Conservation (phyloP, 2,888 invertebrate genomes). For the Dastarcus helophoroides region DNA sequence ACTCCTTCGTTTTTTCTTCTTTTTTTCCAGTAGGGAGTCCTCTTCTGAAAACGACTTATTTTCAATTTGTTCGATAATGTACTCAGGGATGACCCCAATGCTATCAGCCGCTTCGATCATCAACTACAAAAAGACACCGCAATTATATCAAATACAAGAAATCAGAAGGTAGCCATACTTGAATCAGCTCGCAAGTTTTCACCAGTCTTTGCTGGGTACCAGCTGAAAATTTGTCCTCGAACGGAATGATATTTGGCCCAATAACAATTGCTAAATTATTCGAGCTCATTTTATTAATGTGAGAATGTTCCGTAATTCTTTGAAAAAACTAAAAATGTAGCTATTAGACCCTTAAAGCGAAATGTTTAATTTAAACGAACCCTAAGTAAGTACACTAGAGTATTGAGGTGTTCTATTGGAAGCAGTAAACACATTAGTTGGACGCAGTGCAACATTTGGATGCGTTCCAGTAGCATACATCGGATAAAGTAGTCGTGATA, state of each 20-base stretch:
- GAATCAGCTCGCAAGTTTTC: slow-evolving; percentile 58
- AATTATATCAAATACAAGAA: slow-evolving; percentile 8
- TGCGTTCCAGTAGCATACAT: slow-evolving; percentile 48
- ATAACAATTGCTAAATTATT: slow-evolving; percentile 77
- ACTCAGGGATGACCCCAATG: slow-evolving; percentile 62
- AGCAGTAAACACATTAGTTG: slow-evolving; percentile 59
- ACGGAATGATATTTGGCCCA: slow-evolving; percentile 77
- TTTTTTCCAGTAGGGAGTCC: slow-evolving; percentile 41
- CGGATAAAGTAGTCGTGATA: slow-evolving; percentile 69
- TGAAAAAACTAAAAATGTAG: slow-evolving; percentile 55
- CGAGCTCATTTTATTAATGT: slow-evolving; percentile 71
- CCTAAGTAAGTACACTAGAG: slow-evolving; percentile 73
- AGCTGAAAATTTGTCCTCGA: slow-evolving; percentile 38
- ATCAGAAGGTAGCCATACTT: slow-evolving; percentile 37
- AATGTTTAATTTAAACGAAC: slow-evolving; percentile 34
- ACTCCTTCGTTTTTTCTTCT: slow-evolving; percentile 71
- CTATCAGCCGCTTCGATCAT: slow-evolving; percentile 65
- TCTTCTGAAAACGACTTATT: slow-evolving; percentile 31
- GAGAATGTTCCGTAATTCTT: slow-evolving; percentile 55
- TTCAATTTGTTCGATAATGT: slow-evolving; percentile 38
- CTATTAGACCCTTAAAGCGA: neutral
- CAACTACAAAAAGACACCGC: slow-evolving; percentile 40
- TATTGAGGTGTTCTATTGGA: slow-evolving; percentile 65
- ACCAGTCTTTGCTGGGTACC: slow-evolving; percentile 52
- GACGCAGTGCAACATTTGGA: slow-evolving; percentile 50